A percentile compares a stretch with the other conserved stretches of the same genome.
phyloP scores from a whole-genome alignment of 2,113 vertebrate species.

The Cebidichthys violaceus region DNA sequence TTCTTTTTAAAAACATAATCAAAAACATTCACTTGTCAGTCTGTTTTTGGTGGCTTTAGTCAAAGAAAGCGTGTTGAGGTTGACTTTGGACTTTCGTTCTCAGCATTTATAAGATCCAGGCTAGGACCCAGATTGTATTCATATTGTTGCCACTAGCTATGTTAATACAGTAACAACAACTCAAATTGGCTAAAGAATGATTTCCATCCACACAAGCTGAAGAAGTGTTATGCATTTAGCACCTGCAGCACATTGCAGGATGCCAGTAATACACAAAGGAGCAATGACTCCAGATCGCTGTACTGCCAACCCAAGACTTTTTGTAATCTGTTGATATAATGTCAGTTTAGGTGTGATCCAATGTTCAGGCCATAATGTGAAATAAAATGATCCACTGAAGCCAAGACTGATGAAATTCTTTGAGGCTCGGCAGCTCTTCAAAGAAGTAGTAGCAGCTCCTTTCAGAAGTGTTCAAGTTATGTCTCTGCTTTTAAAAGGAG shows the following conservation, averaged over 20 bases:
- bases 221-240: neutral
- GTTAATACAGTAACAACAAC: neutral
- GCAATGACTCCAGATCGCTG: constrained; percentile 5
- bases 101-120: neutral
- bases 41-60: neutral
- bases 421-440: constrained; percentile 13
- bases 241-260: neutral
- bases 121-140: neutral
- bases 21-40: too few species aligned
- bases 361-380: constrained; percentile 9
- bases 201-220: neutral
- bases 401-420: constrained; percentile 28
- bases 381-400: constrained; percentile 34
- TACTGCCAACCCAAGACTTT: neutral
- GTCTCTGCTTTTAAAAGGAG: constrained; percentile 12
- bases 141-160: neutral
- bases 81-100: neutral
- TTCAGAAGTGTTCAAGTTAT: constrained; percentile 27
- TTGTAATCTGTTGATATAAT: constrained; percentile 1
- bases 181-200: neutral
- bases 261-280: constrained; percentile 7
- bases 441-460: constrained; percentile 13
- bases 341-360: constrained; percentile 24
- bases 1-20: neutral
- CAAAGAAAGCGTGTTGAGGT: neutral